Base-by-base conservation (phyloP, 2,797 vertebrate species). In the Chelon auratus region DNA sequence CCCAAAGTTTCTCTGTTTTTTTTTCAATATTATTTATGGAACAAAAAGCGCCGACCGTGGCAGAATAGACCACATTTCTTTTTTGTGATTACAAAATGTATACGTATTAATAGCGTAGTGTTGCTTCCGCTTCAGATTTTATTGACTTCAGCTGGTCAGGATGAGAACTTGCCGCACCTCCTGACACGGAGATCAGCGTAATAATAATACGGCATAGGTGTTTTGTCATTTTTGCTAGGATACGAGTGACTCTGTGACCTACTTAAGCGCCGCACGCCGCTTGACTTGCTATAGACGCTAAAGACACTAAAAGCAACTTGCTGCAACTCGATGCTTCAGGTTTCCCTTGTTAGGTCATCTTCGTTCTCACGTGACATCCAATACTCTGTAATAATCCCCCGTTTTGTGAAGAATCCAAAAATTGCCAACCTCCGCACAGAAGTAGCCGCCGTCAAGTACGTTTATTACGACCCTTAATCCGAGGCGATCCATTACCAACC, bases 391-490 rank as follows among this genome's bases (percentile, higher is more conserved):
- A 52, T 79, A 77, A 82, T 80, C 72, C 26, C 45, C 15, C 15
- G 1, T 68, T 77, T 67, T 53, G 42, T 37, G 40, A 72, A 39
- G 13, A 67, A 72, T 75, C 37, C 53, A 15, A 67, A 42, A 22
- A 40, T 26, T 26, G 24, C 39, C 37, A 66, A 78, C 48, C 62
- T 72, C 61, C 14, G 11, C 7, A 5, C 11, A 22, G 56, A 68
- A 64, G 59, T 50, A 14, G 39, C 72, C 17, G 30, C 52, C 9
- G 60, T 80, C 61, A 75, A 64, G 77, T 68, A 24, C 62, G 15
- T 84, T 82, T 84, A 80, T 84, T 80, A 64, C 24, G 4, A 26
- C 85, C 62, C 69, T 77, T 83, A 90, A 92, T 91, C 90, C 85
- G 56, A 40, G 62, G 42, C 66, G 69, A 84, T 90, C 72, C 78